These are phyloP conservation scores for Mungos mungo DNA, from an alignment of 2,113 vertebrate genomes.

Conservation along the genomic window DNA sequence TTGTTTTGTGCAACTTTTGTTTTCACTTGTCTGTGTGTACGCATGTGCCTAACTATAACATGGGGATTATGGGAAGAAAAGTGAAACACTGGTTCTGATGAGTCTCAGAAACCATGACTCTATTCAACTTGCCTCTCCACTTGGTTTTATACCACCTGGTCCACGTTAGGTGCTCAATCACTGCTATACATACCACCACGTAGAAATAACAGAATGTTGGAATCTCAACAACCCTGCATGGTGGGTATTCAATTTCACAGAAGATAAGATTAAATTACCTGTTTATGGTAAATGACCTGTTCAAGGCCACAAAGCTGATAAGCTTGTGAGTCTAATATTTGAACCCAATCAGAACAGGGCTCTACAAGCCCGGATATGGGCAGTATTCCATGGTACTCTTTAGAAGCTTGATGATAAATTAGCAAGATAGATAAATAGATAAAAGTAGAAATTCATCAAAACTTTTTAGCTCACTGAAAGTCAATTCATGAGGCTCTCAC, in stretches of 20 bases:
- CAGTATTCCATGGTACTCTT: background rate
- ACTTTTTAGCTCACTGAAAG: background rate
- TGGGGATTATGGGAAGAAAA: background rate
- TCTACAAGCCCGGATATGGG: background rate
- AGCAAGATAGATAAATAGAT: background rate
- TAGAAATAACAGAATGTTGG: background rate
- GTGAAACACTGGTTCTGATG: background rate
- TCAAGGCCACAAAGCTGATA: conserved; percentile 2
- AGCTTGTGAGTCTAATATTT: background rate
- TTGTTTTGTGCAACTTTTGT: background rate
- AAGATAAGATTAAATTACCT: conserved; percentile 38
- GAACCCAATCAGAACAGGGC: background rate
- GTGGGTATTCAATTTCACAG: conserved; percentile 12
- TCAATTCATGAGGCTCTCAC: background rate
- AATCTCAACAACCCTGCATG: background rate
- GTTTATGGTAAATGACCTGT: conserved; percentile 6
- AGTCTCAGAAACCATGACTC: background rate
- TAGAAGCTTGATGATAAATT: background rate
- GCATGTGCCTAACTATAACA: background rate
- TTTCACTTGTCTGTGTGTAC: background rate
- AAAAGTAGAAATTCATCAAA: background rate
- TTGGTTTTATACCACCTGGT: background rate
- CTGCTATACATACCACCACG: background rate
- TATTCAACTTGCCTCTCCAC: background rate
- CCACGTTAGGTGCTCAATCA: background rate